Conservation (phyloP, 2,797 vertebrate genomes). For the Neoniphon sammara region DNA sequence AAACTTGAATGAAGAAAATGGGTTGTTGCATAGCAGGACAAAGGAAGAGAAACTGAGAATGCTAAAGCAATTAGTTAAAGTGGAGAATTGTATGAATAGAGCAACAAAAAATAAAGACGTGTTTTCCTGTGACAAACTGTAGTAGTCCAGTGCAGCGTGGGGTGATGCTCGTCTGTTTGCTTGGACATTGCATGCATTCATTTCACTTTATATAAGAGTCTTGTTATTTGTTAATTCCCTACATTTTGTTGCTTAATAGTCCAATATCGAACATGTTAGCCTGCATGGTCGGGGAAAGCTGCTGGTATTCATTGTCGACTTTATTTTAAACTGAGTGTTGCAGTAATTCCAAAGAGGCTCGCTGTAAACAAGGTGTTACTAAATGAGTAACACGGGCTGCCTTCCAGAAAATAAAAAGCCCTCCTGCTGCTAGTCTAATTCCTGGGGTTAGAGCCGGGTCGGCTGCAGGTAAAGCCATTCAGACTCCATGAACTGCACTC, state of each 20-base stretch:
- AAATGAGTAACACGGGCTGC: neutral
- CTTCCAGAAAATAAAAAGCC: neutral
- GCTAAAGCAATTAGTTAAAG: no score
- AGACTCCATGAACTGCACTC: constrained; percentile 45
- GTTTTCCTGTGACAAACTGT: neutral
- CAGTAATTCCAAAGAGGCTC: neutral
- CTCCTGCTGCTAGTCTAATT: neutral
- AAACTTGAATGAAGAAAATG: neutral
- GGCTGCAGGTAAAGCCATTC: constrained; percentile 36
- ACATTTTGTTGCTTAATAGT: neutral
- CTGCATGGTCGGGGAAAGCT: no score
- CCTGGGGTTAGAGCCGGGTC: constrained; percentile 22
- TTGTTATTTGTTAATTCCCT: neutral
- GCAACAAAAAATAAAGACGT: no score
- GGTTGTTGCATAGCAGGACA: no score
- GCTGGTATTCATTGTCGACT: neutral
- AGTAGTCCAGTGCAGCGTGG: constrained; percentile 55
- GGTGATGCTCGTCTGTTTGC: constrained; percentile 36
- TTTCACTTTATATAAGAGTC: fast-evolving
- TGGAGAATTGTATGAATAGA: neutral
- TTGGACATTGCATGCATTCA: neutral
- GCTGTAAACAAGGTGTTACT: neutral
- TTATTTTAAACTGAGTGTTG: neutral
- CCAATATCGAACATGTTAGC: no score
- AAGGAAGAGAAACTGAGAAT: fast-evolving